Conservation (phyloP, 2,888 invertebrate species). For the Drosophila formosana region DNA sequence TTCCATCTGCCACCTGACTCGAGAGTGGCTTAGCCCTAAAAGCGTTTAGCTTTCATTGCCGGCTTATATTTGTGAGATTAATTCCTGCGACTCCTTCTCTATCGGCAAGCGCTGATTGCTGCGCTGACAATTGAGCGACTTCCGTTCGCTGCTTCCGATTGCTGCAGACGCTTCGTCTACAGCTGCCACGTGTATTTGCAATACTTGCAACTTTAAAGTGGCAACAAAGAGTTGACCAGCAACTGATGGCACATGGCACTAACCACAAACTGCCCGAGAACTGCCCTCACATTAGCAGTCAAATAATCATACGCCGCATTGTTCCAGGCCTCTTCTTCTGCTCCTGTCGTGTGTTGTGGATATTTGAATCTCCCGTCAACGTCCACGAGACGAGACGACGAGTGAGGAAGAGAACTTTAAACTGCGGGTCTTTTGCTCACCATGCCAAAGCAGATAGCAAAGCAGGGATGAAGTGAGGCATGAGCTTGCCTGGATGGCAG, state of each 20-base stretch:
- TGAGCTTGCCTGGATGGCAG: constrained; percentile 15
- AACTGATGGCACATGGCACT: constrained; percentile 25
- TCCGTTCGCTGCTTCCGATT: constrained; percentile 55
- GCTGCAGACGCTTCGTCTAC: neutral
- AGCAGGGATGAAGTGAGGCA: constrained; percentile 34
- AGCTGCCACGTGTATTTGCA: constrained; percentile 24
- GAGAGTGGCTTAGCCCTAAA: constrained; percentile 16
- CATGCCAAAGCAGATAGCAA: constrained; percentile 30
- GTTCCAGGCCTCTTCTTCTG: constrained; percentile 36
- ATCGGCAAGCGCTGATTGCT: constrained; percentile 54
- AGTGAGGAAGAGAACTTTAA: constrained; percentile 45
- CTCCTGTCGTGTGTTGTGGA: constrained; percentile 9
- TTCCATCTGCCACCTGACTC: neutral
- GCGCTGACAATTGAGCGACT: constrained; percentile 55
- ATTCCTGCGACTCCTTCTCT: constrained; percentile 4
- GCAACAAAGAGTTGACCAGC: constrained; percentile 17
- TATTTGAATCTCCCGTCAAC: constrained; percentile 56
- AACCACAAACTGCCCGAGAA: constrained; percentile 49
- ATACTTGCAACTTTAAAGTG: constrained; percentile 39
- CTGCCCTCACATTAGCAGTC: constrained; percentile 56
- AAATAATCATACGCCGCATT: constrained; percentile 79
- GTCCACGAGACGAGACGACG: constrained; percentile 37
- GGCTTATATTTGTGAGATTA: constrained; percentile 4
- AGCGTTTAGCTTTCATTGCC: constrained; percentile 34
- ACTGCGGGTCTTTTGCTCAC: constrained; percentile 46